These are phyloP conservation scores for Monochamus saltuarius DNA, from an alignment of 1,140 invertebrate species.

Conservation along the genomic window DNA sequence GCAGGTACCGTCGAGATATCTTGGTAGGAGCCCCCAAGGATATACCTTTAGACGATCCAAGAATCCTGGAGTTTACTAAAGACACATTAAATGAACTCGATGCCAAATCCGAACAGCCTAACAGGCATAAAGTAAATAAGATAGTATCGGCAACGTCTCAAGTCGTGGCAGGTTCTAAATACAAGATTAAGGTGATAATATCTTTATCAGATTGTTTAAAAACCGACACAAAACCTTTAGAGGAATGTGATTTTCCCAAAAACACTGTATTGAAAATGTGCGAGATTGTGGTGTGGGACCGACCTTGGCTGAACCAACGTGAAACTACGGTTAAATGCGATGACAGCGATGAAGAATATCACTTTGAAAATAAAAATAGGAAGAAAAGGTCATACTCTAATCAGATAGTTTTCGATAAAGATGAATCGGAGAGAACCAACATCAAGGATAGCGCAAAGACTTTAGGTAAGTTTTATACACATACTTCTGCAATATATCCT, in stretches of 20 bases:
- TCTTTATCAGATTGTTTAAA: slow-evolving; percentile 21
- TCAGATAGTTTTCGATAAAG: no score
- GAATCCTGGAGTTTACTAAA: slow-evolving; percentile 46
- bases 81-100: slow-evolving; percentile 44
- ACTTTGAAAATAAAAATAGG: neutral
- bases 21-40: slow-evolving; percentile 33
- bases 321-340: slow-evolving; percentile 30
- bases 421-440: no score
- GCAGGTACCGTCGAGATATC: slow-evolving; percentile 20
- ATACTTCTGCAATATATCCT: no score
- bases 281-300: slow-evolving; percentile 57
- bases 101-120: slow-evolving; percentile 13
- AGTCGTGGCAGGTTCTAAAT: slow-evolving; percentile 29
- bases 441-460: no score
- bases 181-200: slow-evolving; percentile 30
- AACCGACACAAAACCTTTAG: slow-evolving; percentile 17
- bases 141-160: slow-evolving; percentile 30
- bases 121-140: slow-evolving; percentile 31
- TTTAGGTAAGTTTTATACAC: neutral
- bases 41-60: slow-evolving; percentile 43
- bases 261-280: slow-evolving; percentile 38
- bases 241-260: slow-evolving; percentile 36
- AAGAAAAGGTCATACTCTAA: slow-evolving; percentile 5
- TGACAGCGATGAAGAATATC: slow-evolving; percentile 14
- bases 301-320: slow-evolving; percentile 57